These are phyloP conservation scores for Colletes gigas DNA, from an alignment of 1,140 invertebrate genomes.

Conservation along the genomic window DNA sequence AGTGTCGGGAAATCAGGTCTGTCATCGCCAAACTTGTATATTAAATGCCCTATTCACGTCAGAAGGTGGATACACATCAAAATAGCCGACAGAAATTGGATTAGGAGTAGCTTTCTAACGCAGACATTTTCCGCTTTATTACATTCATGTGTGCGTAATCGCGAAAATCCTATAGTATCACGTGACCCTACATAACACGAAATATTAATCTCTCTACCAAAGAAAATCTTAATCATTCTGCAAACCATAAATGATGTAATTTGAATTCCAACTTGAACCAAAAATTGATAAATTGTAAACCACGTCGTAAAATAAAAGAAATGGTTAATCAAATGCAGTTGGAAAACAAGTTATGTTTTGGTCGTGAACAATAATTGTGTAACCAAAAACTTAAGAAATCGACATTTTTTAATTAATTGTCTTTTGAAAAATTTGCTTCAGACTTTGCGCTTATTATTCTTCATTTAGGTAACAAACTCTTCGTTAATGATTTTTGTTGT, in stretches of 20 bases:
- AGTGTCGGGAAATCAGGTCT: neutral
- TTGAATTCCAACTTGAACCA: too few species aligned
- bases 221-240: neutral
- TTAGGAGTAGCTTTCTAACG: slow-evolving; percentile 26
- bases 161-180: neutral
- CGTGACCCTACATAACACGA: neutral
- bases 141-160: neutral
- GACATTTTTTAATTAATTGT: too few species aligned
- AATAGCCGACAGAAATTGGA: slow-evolving; percentile 7
- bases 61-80: neutral
- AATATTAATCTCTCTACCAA: neutral
- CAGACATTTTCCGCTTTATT: neutral
- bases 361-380: too few species aligned
- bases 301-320: too few species aligned
- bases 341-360: too few species aligned
- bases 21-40: slow-evolving; percentile 5
- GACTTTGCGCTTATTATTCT: too few species aligned
- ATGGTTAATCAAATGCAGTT: too few species aligned
- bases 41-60: slow-evolving; percentile 14
- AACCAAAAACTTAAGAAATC: too few species aligned
- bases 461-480: too few species aligned
- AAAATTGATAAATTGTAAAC: too few species aligned
- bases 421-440: too few species aligned
- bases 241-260: neutral
- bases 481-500: too few species aligned